phyloP scores from a whole-genome alignment of 2,888 invertebrate genomes.

The Cantharis nigra region DNA sequence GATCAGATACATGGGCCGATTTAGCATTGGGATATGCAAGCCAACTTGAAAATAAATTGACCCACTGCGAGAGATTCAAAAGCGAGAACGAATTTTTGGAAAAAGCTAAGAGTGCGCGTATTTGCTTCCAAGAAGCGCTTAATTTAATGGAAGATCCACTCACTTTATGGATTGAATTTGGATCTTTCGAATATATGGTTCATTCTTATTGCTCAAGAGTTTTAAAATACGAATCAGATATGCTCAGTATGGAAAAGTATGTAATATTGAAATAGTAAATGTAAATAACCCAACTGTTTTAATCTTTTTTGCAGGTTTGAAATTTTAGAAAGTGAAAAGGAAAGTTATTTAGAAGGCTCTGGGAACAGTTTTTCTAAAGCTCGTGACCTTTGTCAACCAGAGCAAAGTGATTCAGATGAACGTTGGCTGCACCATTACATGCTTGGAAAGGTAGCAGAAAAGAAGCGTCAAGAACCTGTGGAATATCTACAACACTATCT shows the following conservation, averaged over 20 bases:
- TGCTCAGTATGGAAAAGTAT: constrained; percentile 70
- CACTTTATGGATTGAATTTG: constrained; percentile 88
- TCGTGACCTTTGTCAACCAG: constrained; percentile 64
- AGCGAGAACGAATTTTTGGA: constrained; percentile 68
- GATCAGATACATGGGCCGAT: constrained; percentile 93
- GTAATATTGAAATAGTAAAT: constrained; percentile 29
- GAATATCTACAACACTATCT: constrained; percentile 80
- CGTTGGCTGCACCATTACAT: constrained; percentile 93
- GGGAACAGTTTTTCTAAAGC: constrained; percentile 77
- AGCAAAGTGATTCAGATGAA: constrained; percentile 72
- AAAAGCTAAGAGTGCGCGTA: constrained; percentile 73
- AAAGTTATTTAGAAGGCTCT: constrained; percentile 78
- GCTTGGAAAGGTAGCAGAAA: constrained; percentile 94
- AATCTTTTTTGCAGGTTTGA: constrained; percentile 59
- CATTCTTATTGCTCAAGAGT: constrained; percentile 89
- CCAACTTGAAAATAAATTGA: constrained; percentile 78
- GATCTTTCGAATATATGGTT: constrained; percentile 85
- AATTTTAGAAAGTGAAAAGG: constrained; percentile 75
- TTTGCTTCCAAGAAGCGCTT: constrained; percentile 81
- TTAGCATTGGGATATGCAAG: constrained; percentile 81
- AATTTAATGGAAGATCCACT: constrained; percentile 74
- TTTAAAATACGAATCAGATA: constrained; percentile 79
- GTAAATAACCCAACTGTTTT: background rate
- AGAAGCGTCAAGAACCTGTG: constrained; percentile 74
- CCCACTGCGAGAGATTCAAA: constrained; percentile 68